Conservation (phyloP, 2,888 invertebrate species). For the Calameuta filiformis region DNA sequence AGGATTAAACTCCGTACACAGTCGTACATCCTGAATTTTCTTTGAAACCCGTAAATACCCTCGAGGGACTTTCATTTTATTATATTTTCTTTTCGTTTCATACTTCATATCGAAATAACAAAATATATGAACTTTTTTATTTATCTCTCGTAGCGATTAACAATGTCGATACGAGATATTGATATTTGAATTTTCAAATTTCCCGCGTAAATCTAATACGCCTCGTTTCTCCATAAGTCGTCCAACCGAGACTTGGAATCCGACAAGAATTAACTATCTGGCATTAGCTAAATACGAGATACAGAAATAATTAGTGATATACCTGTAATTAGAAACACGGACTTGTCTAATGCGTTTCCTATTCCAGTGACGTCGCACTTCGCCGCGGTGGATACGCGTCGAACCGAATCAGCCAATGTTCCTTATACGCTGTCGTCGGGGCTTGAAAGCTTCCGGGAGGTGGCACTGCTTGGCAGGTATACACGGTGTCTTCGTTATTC, state of each 20-base stretch:
- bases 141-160: neutral
- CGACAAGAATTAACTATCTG: neutral
- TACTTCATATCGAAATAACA: neutral
- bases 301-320: neutral
- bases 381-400: neutral
- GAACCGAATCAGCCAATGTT: neutral
- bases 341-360: neutral
- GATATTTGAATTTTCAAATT: neutral
- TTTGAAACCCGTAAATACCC: neutral
- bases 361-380: neutral
- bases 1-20: neutral
- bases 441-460: neutral
- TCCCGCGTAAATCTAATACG: neutral
- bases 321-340: neutral
- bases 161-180: neutral
- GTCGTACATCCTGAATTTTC: neutral
- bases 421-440: neutral
- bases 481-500: neutral
- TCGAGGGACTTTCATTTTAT: neutral
- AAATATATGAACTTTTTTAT: neutral
- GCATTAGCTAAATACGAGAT: neutral
- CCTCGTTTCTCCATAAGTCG: neutral
- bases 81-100: neutral
- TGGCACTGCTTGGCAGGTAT: neutral
- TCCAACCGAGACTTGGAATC: neutral